phyloP scores from a whole-genome alignment of 2,113 vertebrate species.

The Anguilla japonica region DNA sequence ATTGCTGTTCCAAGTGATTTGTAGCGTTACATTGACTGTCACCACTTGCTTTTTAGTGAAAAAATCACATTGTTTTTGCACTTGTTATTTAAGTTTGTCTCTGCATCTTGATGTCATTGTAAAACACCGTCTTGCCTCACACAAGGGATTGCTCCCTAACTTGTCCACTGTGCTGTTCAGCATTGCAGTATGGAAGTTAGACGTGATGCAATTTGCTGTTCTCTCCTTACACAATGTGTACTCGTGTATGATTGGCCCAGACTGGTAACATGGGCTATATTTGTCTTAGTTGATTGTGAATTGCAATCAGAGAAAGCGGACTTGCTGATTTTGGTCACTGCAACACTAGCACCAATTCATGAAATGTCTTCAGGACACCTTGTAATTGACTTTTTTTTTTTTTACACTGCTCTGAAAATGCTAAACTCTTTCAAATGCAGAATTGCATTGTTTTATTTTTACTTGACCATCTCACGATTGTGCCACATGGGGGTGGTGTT shows the following conservation, averaged over 20 bases:
- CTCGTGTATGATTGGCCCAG: neutral
- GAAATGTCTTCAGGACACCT: neutral
- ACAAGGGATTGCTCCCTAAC: neutral
- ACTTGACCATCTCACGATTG: neutral
- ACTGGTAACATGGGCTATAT: neutral
- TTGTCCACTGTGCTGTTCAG: neutral
- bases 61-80: constrained; percentile 39
- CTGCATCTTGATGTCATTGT: neutral
- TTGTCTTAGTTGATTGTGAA: neutral
- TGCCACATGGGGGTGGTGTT: neutral
- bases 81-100: neutral
- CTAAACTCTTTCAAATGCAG: neutral
- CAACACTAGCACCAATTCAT: neutral
- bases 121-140: constrained; percentile 22
- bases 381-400: neutral
- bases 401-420: neutral
- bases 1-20: neutral
- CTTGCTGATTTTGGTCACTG: neutral
- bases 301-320: neutral
- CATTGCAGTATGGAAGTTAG: neutral
- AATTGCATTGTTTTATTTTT: neutral
- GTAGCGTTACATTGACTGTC: neutral
- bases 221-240: neutral
- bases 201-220: neutral
- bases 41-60: neutral